Evolutionary conservation across 2,797 vertebrate species (phyloP).

Genomic region (Darevskia mixta): DNA sequence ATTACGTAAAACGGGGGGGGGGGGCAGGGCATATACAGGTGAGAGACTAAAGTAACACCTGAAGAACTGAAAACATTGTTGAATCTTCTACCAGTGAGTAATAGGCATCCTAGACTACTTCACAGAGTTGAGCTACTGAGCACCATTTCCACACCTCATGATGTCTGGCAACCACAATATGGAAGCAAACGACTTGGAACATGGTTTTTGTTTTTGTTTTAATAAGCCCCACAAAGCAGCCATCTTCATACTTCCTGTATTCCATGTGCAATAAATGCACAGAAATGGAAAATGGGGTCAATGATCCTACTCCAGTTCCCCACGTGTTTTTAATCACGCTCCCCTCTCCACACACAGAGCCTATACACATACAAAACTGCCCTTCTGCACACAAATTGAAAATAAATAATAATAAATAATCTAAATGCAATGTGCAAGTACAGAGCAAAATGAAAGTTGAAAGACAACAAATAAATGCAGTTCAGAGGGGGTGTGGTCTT

Average conservation of each 20-base stretch:
- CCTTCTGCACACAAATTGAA: no score
- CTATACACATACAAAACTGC: neutral
- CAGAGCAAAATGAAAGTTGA: no score
- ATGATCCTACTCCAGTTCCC: neutral
- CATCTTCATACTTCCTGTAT: neutral
- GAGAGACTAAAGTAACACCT: neutral
- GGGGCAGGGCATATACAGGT: neutral
- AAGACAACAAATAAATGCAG: no score
- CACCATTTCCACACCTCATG: neutral
- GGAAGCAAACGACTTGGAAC: neutral
- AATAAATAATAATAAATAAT: no score
- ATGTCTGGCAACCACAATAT: neutral
- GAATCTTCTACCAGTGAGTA: neutral
- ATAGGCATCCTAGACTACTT: neutral
- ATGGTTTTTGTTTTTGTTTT: neutral
- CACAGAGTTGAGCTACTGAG: neutral
- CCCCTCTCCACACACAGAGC: neutral
- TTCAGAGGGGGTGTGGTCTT: no score
- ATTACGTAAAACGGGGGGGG: neutral
- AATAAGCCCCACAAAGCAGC: neutral
- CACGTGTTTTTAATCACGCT: neutral
- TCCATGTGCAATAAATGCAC: neutral
- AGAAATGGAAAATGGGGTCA: neutral
- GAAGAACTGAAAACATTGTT: neutral
- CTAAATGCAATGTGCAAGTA: no score